Conservation (phyloP, 2,113 vertebrate species). For the Poecilia latipinna region DNA sequence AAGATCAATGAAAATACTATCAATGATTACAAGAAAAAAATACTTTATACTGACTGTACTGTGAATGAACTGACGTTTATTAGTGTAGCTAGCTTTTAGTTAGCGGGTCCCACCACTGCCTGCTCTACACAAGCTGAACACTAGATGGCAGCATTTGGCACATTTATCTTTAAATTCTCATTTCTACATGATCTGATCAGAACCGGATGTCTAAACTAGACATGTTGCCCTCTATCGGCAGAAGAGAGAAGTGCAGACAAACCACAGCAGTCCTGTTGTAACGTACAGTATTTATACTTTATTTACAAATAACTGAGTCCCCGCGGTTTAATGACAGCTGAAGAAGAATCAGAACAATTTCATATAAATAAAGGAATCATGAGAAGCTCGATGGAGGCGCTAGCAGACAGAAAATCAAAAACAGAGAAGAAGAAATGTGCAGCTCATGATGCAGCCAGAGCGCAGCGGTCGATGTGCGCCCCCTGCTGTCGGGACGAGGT, state of each 20-base stretch:
- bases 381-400: slow-evolving; percentile 24
- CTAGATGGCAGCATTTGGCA: too few species aligned
- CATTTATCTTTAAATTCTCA: too few species aligned
- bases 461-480: neutral
- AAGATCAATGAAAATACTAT: too few species aligned
- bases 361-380: slow-evolving; percentile 57
- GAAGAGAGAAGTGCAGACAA: neutral
- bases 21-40: too few species aligned
- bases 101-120: too few species aligned
- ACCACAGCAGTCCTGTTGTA: too few species aligned
- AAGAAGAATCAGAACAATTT: slow-evolving; percentile 37
- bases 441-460: slow-evolving; percentile 8
- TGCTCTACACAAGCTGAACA: too few species aligned
- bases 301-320: slow-evolving; percentile 63
- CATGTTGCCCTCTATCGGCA: neutral
- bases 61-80: too few species aligned
- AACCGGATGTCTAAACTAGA: too few species aligned
- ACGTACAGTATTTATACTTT: slow-evolving; percentile 64
- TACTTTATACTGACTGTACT: too few species aligned
- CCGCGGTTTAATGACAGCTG: slow-evolving; percentile 14
- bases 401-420: slow-evolving; percentile 18
- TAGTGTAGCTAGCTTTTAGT: too few species aligned
- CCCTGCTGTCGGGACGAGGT: neutral
- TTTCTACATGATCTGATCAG: too few species aligned
- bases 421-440: slow-evolving; percentile 9